Evolutionary conservation across 2,113 vertebrate genomes (phyloP), one percentile per base, ranked within the genome.

Genomic region (Bubo scandiacus): DNA sequence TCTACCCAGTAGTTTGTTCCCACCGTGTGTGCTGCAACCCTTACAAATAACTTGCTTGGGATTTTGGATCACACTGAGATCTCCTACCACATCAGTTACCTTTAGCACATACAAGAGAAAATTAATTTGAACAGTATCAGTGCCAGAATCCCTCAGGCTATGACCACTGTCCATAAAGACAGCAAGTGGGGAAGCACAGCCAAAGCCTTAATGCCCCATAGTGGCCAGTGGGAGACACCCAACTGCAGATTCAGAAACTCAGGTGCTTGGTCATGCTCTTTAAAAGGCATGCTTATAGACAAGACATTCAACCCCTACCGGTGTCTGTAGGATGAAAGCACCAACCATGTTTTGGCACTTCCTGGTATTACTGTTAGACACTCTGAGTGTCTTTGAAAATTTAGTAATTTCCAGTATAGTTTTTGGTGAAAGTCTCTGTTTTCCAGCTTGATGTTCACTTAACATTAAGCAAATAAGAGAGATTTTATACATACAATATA

Each of bases 221-320:
- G 30, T 9, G 30, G 30, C 34, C 72, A n/a, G 30, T 22, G 42
- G 51, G 22, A 80, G 67, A 43, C 23, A 81, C 22, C 22, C 59
- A 87, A 43, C 45, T 5, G 4, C 6, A 19, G 32, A 15, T 36
- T 47, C 57, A 51, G 67, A 36, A 86, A 34, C 5, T 47, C 58
- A 34, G 6, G 10, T 43, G 23, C 27, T 22, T 47, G 22, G 6
- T 43, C 16, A 29, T 27, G 43, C 4, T 29, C 17, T 51, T 61
- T 38, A 66, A 82, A 63, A 63, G 26, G 3, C 57, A 25, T 0
- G 0, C 25, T 32, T n/a, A 36, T 2, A 62, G 36, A 20, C 15
- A 84, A 62, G 22, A 8, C 42, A 62, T 52, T 70, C 36, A 66
- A 38, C 7, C 5, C 22, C 30, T 71, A 38, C 23, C 14, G 65